These are phyloP conservation scores for Leucopsar rothschildi DNA, from an alignment of 2,113 vertebrate genomes.

Conservation along the genomic window DNA sequence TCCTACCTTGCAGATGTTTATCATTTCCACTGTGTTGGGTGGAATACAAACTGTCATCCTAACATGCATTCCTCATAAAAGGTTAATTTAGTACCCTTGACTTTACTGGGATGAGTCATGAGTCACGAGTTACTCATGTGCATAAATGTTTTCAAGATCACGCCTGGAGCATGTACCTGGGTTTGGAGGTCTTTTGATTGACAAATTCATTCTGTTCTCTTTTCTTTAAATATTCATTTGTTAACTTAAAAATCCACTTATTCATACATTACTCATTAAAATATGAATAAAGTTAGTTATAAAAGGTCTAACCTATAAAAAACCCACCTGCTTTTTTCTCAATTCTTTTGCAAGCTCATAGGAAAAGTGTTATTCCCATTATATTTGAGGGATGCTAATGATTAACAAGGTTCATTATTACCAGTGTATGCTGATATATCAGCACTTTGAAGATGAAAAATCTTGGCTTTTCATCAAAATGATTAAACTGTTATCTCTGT, in stretches of 20 bases:
- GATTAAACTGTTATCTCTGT: constrained; percentile 42
- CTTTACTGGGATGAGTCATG: constrained; percentile 32
- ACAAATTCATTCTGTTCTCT: constrained; percentile 60
- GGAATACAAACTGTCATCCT: neutral
- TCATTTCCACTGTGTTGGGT: neutral
- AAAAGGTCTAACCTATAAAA: constrained; percentile 55
- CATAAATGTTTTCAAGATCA: constrained; percentile 58
- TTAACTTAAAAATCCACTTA: constrained; percentile 58
- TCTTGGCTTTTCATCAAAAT: constrained; percentile 51
- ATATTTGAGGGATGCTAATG: constrained; percentile 22
- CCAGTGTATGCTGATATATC: constrained; percentile 6
- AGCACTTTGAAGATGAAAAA: constrained; percentile 38
- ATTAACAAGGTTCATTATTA: constrained; percentile 46
- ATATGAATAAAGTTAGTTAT: constrained; percentile 61
- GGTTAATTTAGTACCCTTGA: constrained; percentile 23
- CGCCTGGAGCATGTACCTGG: constrained; percentile 42
- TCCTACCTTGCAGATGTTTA: neutral
- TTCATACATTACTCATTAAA: constrained; percentile 64
- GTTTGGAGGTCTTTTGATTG: constrained; percentile 56
- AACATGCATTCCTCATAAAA: neutral
- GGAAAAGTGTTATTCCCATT: constrained; percentile 10
- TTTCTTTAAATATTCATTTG: constrained; percentile 64
- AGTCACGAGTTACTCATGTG: constrained; percentile 46
- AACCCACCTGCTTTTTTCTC: neutral
- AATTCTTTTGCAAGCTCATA: neutral